Conservation (phyloP, 2,113 vertebrate species). For the Phalacrocorax carbo region DNA sequence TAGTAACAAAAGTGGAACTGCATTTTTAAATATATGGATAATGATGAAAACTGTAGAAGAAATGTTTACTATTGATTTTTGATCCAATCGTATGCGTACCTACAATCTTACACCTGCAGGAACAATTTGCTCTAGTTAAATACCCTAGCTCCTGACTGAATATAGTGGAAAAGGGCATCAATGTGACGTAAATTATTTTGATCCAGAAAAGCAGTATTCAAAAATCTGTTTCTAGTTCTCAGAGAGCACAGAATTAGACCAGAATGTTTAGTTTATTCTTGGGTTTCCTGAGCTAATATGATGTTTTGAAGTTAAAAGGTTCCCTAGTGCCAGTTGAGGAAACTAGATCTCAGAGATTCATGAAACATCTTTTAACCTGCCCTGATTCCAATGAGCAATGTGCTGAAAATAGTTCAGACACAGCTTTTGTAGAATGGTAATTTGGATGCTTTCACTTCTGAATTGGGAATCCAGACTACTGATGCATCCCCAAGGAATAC, state of each 20-base stretch:
- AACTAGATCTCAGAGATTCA: background rate
- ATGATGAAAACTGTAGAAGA: background rate
- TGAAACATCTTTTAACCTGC: background rate
- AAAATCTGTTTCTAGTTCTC: background rate
- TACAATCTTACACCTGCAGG: background rate
- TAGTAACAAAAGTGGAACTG: background rate
- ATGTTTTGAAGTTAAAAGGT: background rate
- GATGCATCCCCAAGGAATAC: constrained; percentile 26
- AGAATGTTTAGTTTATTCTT: background rate
- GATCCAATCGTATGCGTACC: background rate
- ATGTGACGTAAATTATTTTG: background rate
- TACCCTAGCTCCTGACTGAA: background rate
- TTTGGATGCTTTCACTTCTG: constrained; percentile 29
- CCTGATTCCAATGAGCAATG: constrained; percentile 12
- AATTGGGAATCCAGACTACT: constrained; percentile 10
- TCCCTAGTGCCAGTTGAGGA: background rate
- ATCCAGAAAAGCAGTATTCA: background rate
- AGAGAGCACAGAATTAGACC: background rate
- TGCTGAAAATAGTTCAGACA: constrained; percentile 3
- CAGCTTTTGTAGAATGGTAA: constrained; percentile 25
- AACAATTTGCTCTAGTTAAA: background rate
- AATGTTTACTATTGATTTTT: background rate
- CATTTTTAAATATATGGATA: background rate
- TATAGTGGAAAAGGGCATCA: background rate
- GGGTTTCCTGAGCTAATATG: background rate